Evolutionary conservation across 2,113 vertebrate genomes (phyloP).

Genomic region (Nyctereutes procyonoides): DNA sequence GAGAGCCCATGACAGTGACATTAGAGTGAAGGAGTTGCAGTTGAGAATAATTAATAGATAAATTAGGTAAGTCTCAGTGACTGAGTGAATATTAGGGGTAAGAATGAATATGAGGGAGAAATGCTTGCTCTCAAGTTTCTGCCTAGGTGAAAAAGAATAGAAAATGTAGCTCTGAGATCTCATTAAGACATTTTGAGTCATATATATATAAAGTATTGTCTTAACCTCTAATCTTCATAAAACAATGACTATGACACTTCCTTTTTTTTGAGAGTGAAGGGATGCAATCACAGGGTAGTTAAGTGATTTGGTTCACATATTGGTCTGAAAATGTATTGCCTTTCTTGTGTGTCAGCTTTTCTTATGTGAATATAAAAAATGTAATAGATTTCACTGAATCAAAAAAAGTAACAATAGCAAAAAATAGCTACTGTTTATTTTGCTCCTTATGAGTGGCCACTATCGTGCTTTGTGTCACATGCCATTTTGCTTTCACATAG

Average conservation of each 20-base stretch:
- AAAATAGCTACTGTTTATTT: background rate
- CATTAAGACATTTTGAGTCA: background rate
- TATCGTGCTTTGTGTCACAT: background rate
- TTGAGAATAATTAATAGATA: background rate
- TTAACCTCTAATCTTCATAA: background rate
- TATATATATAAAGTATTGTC: background rate
- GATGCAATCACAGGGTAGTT: background rate
- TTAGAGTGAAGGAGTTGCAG: background rate
- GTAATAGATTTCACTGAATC: background rate
- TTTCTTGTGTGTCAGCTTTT: background rate
- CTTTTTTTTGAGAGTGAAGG: background rate
- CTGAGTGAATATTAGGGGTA: background rate
- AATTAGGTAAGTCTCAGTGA: background rate
- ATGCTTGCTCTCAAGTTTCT: background rate
- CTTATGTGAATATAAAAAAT: background rate
- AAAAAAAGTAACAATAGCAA: background rate
- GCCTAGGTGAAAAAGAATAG: background rate
- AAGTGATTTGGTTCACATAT: background rate
- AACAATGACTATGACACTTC: background rate
- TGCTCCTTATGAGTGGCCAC: background rate
- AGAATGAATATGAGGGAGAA: background rate
- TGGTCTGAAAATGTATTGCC: background rate
- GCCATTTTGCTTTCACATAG: background rate
- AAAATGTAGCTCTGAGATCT: background rate
- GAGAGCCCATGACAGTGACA: background rate